Conservation (phyloP, 2,888 invertebrate species). For the Galeopsomyia nigrocyanea region DNA sequence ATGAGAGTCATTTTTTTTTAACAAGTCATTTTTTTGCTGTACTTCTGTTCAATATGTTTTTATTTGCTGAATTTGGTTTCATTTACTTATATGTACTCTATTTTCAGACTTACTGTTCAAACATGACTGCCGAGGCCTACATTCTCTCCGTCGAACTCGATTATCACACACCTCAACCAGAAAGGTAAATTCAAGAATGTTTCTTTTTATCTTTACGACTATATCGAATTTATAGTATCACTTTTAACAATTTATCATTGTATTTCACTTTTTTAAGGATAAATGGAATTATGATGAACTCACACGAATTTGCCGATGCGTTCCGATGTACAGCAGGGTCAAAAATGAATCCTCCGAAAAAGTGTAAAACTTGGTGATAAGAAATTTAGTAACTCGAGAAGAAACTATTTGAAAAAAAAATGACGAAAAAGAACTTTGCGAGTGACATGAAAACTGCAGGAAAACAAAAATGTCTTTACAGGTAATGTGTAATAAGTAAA, state of each 20-base stretch:
- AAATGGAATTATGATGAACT: constrained; percentile 72
- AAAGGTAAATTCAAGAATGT: constrained; percentile 64
- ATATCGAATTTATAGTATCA: no score
- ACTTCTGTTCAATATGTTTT: no score
- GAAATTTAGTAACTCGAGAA: background rate
- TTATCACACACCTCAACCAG: constrained; percentile 71
- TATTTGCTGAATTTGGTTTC: background rate
- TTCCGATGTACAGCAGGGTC: constrained; percentile 69
- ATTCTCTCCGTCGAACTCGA: constrained; percentile 71
- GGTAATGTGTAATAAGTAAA: no score
- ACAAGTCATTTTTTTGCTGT: no score
- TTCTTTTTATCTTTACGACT: background rate
- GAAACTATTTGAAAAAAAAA: no score
- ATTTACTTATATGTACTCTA: background rate
- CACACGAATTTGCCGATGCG: constrained; percentile 69
- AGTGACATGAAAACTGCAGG: background rate
- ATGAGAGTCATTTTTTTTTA: no score
- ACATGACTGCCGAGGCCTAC: constrained; percentile 70
- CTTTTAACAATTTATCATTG: background rate
- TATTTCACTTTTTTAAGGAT: constrained; percentile 62
- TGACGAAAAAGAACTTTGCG: constrained; percentile 19
- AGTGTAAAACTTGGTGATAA: constrained; percentile 69
- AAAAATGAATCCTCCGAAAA: constrained; percentile 69
- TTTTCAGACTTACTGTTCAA: constrained; percentile 70
- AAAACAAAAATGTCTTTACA: no score